Evolutionary conservation across 2,113 vertebrate genomes (phyloP).

Genomic region (Polyodon spathula): DNA sequence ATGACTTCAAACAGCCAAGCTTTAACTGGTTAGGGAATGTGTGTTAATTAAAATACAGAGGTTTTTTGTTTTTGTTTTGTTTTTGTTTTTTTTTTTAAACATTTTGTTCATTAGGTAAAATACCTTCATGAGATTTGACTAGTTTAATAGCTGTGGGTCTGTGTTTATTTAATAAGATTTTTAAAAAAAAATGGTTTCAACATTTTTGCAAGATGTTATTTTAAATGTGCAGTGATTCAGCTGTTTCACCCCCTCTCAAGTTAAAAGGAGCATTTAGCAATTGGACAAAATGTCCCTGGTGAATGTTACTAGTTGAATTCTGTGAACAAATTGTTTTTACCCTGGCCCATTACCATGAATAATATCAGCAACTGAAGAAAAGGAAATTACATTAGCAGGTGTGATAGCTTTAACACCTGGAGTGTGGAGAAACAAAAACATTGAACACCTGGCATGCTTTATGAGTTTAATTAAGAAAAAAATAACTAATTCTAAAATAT

Average conservation of each 20-base stretch:
- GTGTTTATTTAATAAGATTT: too few species aligned
- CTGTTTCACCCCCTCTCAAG: not conserved
- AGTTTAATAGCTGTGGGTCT: too few species aligned
- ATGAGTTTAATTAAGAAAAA: too few species aligned
- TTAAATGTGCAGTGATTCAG: not conserved
- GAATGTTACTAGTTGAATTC: not conserved
- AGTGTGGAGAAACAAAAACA: not conserved
- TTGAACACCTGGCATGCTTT: not conserved
- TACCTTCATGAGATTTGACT: too few species aligned
- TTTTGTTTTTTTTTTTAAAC: not conserved
- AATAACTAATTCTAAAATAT: too few species aligned
- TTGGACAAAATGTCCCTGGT: slow-evolving; percentile 10
- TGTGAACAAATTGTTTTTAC: not conserved
- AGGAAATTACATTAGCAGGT: slow-evolving; percentile 1
- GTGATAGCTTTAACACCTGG: slow-evolving; percentile 8
- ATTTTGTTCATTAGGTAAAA: too few species aligned
- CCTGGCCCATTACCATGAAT: not conserved
- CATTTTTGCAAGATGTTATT: not conserved
- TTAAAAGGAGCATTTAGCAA: slow-evolving; percentile 1
- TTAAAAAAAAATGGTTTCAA: too few species aligned
- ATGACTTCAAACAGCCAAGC: not conserved
- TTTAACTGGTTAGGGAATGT: not conserved
- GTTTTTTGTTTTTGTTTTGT: too few species aligned
- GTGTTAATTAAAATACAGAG: not conserved
- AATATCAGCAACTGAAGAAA: not conserved